Percentiles rank a stretch among this genome's conserved stretches.
Evolutionary conservation across 2,797 vertebrate genomes (phyloP).

Genomic region (Spinus olivaceus): DNA sequence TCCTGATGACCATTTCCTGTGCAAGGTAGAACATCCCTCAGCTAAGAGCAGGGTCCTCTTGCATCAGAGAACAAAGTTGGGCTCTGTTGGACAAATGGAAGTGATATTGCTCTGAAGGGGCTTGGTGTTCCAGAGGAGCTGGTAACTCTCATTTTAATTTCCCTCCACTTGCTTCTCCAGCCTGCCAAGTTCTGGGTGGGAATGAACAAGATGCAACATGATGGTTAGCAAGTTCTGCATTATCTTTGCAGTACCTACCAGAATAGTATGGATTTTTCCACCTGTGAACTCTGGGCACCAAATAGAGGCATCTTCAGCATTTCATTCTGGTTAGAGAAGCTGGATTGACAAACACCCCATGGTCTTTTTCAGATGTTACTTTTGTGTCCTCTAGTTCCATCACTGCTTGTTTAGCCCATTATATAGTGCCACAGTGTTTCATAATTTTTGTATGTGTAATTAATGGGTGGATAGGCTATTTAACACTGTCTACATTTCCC

Average conservation of each 20-base stretch:
- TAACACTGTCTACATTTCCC: not conserved
- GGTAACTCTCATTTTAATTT: not conserved
- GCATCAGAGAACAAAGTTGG: not conserved
- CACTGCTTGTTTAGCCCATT: not conserved
- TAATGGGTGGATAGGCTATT: not conserved
- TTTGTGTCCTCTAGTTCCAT: not conserved
- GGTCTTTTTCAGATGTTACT: not conserved
- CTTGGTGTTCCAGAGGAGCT: not conserved
- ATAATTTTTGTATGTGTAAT: not conserved
- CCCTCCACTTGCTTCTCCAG: not conserved
- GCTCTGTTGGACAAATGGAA: not conserved
- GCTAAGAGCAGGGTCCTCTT: not conserved
- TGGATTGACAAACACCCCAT: not conserved
- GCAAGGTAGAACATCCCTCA: not conserved
- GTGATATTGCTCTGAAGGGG: not conserved
- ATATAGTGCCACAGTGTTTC: not conserved
- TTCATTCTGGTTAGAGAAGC: not conserved
- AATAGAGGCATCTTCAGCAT: not conserved
- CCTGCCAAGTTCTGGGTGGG: not conserved
- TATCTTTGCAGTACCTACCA: not conserved
- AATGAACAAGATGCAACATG: not conserved
- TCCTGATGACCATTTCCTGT: not conserved
- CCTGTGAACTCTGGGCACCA: accelerated
- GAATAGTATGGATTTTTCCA: not conserved
- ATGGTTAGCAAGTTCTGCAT: not conserved